Conservation (phyloP, 2,113 vertebrate species). For the Anser brachyrhynchus region DNA sequence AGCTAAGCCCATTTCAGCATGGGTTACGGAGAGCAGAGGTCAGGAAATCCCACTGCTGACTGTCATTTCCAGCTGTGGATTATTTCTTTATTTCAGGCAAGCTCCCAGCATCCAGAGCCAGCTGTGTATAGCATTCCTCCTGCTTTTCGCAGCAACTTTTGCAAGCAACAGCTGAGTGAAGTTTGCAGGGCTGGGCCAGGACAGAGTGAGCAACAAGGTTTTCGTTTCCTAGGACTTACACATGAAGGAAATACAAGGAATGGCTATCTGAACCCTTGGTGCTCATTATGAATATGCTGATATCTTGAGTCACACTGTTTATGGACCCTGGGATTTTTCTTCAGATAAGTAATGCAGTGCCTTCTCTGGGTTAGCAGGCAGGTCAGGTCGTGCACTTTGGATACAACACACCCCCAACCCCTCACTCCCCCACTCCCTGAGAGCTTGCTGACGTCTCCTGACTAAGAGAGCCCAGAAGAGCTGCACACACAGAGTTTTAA, state of each 20-base stretch:
- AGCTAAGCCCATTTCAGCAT: background rate
- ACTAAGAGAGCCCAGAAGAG: background rate
- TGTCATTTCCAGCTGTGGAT: background rate
- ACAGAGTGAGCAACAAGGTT: background rate
- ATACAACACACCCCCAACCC: background rate
- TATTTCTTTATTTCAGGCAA: background rate
- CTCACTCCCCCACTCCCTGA: background rate
- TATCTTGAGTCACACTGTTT: background rate
- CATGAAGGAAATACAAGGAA: background rate
- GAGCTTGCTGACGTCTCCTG: background rate
- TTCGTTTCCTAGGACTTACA: background rate
- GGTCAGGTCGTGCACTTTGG: background rate
- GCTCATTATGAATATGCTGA: background rate
- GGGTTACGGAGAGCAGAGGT: background rate
- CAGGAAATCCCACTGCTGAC: conserved; percentile 5
- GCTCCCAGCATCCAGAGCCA: background rate
- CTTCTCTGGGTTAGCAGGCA: background rate
- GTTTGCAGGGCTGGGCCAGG: background rate
- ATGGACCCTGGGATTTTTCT: background rate
- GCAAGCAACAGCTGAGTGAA: background rate
- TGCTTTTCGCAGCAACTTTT: background rate
- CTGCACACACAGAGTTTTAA: background rate
- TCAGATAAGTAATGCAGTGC: rapidly evolving
- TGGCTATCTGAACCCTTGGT: background rate
- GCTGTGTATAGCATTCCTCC: background rate